Evolutionary conservation across 2,888 invertebrate genomes (phyloP).

Genomic region (Ophioninae sp.): DNA sequence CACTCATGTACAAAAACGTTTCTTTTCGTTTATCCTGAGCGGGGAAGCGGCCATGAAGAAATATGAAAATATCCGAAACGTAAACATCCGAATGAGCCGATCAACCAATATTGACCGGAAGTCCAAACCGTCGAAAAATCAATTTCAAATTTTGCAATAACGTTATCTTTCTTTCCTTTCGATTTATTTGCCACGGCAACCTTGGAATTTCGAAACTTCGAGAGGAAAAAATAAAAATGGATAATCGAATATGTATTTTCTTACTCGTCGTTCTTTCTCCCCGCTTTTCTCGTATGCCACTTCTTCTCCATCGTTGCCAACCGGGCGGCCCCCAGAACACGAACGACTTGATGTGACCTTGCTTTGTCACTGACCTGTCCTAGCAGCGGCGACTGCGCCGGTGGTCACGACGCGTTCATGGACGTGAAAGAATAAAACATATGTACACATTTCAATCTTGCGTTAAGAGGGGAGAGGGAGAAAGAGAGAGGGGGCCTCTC

Average conservation of each 20-base stretch:
- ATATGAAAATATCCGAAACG: neutral
- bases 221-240: slow-evolving; percentile 5
- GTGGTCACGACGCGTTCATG: slow-evolving; percentile 63
- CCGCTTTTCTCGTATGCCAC: slow-evolving; percentile 13
- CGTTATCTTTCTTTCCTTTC: too few species aligned
- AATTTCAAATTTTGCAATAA: too few species aligned
- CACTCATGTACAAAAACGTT: slow-evolving; percentile 51
- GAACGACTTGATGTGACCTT: slow-evolving; percentile 76
- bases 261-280: slow-evolving; percentile 3
- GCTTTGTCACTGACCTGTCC: slow-evolving; percentile 81
- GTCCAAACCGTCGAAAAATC: neutral
- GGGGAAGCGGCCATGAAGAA: slow-evolving; percentile 12
- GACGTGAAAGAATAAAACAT: slow-evolving; percentile 52
- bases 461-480: neutral
- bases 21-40: slow-evolving; percentile 15
- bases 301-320: slow-evolving; percentile 41
- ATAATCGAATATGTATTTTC: neutral
- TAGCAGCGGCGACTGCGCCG: slow-evolving; percentile 71
- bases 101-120: neutral
- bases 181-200: too few species aligned
- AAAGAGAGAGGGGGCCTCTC: neutral
- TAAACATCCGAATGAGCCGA: neutral
- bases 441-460: slow-evolving; percentile 42
- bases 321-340: slow-evolving; percentile 33
- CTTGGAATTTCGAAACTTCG: neutral